Base-by-base conservation (phyloP, 2,888 invertebrate genomes). In the Silvanus unidentatus region DNA sequence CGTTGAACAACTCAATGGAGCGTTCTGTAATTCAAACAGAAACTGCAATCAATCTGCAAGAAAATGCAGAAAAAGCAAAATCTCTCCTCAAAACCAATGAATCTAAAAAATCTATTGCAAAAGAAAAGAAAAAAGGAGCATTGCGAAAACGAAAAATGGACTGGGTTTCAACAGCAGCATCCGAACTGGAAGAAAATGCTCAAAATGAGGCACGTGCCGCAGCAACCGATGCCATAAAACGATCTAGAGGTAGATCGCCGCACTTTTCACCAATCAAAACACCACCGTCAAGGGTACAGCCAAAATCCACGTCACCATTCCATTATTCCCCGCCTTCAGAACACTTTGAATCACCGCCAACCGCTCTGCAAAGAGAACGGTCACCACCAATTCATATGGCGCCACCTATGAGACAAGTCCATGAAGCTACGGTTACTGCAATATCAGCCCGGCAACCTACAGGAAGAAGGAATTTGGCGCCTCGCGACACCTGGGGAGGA, bases 401-500 rank as follows among this genome's bases (percentile, higher is more conserved):
- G 6, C 46, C 43, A 9, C 15, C 40, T 13, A 40, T 40, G 15
- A 45, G 15, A 2, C 29, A 30, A 9, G 10, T 40, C 30, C 29
- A 2, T 2, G 35, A 4, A 8, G 12, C 2, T 2, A 8, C 2
- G 2, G 8, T 2, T 10, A 38, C 16, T 4, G n/a, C 15, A 14
- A 16, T 16, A 2, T 2, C 2, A n/a, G 8, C 14, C 22, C 8
- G 11, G 16, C 8, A n/a, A 10, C 16, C 39, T n/a, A 9, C 13
- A 47, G 55, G 45, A 52, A 42, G 39, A 38, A 32, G 42, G 39
- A 32, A 9, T 37, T 15, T 37, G 35, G 64, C 56, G 4, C 66
- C 67, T 1, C 50, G 50, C 28, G 68, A 68, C 47, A 45, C 58
- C 1, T 68, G 68, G 67, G 57, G 62, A 29, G 67, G 67, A 3